These are phyloP conservation scores for Myripristis murdjan DNA, from an alignment of 2,797 vertebrate genomes.

Conservation along the genomic window DNA sequence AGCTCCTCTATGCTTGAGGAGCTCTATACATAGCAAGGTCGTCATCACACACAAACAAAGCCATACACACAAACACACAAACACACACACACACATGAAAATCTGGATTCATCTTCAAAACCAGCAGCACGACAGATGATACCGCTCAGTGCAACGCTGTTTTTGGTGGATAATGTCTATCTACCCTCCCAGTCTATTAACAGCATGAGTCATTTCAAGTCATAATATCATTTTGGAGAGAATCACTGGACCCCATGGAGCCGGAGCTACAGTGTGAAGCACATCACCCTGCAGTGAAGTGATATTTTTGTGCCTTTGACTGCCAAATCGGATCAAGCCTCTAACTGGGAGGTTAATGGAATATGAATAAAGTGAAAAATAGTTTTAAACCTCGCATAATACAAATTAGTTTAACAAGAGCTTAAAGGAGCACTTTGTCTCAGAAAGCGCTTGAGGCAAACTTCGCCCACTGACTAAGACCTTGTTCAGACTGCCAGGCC, in stretches of 20 bases:
- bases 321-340: no score
- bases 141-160: not conserved
- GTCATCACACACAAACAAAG: slow-evolving; percentile 29
- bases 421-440: no score
- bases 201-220: slow-evolving; percentile 4
- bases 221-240: not conserved
- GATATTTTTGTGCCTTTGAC: no score
- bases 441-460: no score
- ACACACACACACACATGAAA: not conserved
- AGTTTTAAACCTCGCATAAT: no score
- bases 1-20: slow-evolving; percentile 18
- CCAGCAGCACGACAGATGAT: not conserved
- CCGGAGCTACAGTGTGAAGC: not conserved
- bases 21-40: slow-evolving; percentile 37
- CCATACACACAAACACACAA: not conserved
- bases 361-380: no score
- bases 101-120: slow-evolving; percentile 24
- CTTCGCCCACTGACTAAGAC: no score
- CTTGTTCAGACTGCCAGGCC: no score
- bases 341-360: no score
- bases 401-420: no score
- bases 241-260: not conserved
- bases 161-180: not conserved
- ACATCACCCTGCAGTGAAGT: not conserved
- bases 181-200: not conserved